Conservation (phyloP, 2,888 invertebrate species). For the Sturmia bella region DNA sequence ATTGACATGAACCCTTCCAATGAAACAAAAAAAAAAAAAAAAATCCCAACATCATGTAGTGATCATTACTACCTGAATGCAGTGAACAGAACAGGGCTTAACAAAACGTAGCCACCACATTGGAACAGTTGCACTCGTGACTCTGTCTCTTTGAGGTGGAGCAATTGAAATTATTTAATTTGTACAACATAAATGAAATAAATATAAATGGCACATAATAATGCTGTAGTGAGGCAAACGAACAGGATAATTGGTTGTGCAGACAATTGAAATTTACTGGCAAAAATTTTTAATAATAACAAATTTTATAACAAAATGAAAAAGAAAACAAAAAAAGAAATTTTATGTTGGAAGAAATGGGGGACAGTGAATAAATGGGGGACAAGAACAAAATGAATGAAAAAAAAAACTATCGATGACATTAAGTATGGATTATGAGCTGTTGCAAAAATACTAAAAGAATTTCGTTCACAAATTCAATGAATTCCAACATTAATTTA, state of each 20-base stretch:
- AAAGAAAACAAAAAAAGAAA: neutral
- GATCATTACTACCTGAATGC: slow-evolving; percentile 18
- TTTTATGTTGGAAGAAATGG: neutral
- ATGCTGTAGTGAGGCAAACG: slow-evolving; percentile 46
- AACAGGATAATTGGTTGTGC: slow-evolving; percentile 48
- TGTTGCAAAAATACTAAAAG: too few species aligned
- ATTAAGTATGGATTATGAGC: too few species aligned
- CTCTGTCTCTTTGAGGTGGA: slow-evolving; percentile 16
- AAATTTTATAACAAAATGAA: neutral
- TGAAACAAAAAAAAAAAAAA: slow-evolving; percentile 20
- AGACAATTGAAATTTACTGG: slow-evolving; percentile 58
- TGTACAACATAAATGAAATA: slow-evolving; percentile 61
- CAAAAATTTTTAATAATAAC: neutral
- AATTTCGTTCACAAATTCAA: too few species aligned
- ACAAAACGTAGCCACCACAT: neutral
- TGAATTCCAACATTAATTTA: too few species aligned
- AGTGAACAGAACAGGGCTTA: slow-evolving; percentile 12
- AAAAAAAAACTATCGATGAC: too few species aligned
- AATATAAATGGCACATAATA: slow-evolving; percentile 56
- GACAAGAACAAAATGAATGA: too few species aligned
- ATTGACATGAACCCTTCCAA: slow-evolving; percentile 71
- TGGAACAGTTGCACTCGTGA: slow-evolving; percentile 11
- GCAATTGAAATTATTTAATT: slow-evolving; percentile 68
- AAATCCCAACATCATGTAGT: slow-evolving; percentile 18
- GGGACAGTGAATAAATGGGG: too few species aligned